Evolutionary conservation across 2,888 invertebrate species (phyloP), one percentile per base, ranked within the genome.

Genomic region (Spicauda simplicius): DNA sequence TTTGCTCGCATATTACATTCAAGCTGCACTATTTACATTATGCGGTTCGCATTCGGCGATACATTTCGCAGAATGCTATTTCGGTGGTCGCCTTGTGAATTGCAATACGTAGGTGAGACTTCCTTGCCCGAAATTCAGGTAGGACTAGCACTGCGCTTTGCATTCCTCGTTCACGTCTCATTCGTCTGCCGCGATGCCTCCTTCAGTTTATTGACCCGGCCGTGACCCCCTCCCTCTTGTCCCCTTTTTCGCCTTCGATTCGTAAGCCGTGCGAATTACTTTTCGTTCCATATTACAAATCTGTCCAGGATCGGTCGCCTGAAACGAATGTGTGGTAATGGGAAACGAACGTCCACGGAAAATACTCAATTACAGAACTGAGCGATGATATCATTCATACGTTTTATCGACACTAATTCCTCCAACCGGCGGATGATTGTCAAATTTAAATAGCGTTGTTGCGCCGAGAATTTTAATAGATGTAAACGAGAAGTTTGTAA

Each of bases 121-220:
- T 54, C 37, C 54, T 19, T 18, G 16, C 11, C 20, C 64, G 59
- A 68, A 68, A 64, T 69, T 69, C 64, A 41, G 56, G 69, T 64
- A 70, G 61, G 70, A 48, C 58, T 61, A 57, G 50, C 54, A 71
- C 62, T 79, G 81, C 74, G 78, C 76, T 79, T 74, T 71, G 67
- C 69, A 69, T 18, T 65, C 65, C 7, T 7, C 30, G 20, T 48
- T 30, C 54, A 53, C 70, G 73, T 72, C 71, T 71, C 72, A 72
- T 76, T 77, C 79, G 83, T 81, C 83, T 79, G 76, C 76, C 78
- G 82, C 80, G 79, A 73, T 75, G 76, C 79, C 79, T 79, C 76
- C 12, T 77, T 74, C 79, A 77, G 87, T 81, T 88, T 81, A 85
- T 86, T 88, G 88, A 91, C 88, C 90, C 82, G 91, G 87, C 90